These are phyloP conservation scores for Nanorana parkeri DNA, from an alignment of 2,113 vertebrate species.

Conservation along the genomic window DNA sequence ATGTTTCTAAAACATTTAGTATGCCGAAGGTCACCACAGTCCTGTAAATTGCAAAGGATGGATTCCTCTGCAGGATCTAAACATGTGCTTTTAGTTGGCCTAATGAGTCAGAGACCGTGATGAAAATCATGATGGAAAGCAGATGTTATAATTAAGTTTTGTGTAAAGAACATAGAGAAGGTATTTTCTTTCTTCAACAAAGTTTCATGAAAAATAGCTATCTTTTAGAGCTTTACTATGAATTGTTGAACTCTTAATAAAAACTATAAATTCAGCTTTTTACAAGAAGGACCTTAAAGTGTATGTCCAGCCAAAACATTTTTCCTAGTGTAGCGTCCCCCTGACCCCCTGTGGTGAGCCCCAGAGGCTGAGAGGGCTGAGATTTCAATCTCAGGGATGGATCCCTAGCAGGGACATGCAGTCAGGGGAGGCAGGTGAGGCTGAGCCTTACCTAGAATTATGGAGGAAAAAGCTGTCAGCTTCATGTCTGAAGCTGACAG, in stretches of 20 bases:
- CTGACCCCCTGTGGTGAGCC: no score
- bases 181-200: not conserved
- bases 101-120: constrained; percentile 74
- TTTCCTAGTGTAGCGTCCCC: no score
- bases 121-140: constrained; percentile 81
- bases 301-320: no score
- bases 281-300: no score
- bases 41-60: constrained; percentile 75
- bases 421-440: no score
- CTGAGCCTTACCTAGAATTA: no score
- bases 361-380: no score
- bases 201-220: not conserved
- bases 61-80: constrained; percentile 71
- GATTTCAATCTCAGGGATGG: no score
- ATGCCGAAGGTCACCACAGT: constrained; percentile 67
- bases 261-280: no score
- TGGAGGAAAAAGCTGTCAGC: no score
- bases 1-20: constrained; percentile 58
- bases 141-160: constrained; percentile 75
- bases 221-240: not conserved
- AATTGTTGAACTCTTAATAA: not conserved
- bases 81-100: constrained; percentile 85
- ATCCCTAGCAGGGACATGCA: no score
- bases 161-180: not conserved
- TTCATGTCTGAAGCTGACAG: no score